phyloP scores from a whole-genome alignment of 2,113 vertebrate genomes.

The Cyphomyrus discorhynchus region DNA sequence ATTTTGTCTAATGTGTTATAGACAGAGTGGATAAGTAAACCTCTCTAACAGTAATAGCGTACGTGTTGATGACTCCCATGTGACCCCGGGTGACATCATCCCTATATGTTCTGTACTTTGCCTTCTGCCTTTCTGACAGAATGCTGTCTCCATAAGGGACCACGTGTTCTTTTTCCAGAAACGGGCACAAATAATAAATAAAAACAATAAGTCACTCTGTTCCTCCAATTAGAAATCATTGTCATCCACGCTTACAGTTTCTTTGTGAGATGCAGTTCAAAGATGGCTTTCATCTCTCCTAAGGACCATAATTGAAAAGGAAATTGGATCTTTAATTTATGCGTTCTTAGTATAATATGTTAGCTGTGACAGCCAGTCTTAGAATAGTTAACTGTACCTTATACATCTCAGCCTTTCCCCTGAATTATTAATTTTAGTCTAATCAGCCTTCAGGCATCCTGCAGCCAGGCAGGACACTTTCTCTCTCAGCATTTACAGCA shows the following conservation, averaged over 20 bases:
- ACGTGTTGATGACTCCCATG: neutral
- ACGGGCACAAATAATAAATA: neutral
- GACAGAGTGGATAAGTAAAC: neutral
- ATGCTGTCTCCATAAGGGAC: neutral
- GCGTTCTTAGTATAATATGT: slow-evolving; percentile 14
- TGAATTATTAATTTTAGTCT: slow-evolving; percentile 50
- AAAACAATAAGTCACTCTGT: neutral
- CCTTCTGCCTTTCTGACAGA: neutral
- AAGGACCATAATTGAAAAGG: slow-evolving; percentile 18
- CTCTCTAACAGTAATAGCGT: neutral
- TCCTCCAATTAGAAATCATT: neutral
- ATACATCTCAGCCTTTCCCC: slow-evolving; percentile 25
- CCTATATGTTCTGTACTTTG: neutral
- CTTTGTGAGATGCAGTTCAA: slow-evolving; percentile 7
- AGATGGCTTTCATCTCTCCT: neutral
- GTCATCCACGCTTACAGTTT: neutral
- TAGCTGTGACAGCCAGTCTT: slow-evolving; percentile 6
- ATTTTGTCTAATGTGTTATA: neutral
- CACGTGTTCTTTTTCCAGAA: too few relatives aligned
- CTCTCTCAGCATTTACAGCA: slow-evolving; percentile 36
- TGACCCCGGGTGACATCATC: neutral
- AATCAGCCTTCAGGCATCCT: slow-evolving; percentile 44
- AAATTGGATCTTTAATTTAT: slow-evolving; percentile 18
- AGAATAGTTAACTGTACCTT: slow-evolving; percentile 39
- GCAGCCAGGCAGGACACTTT: slow-evolving; percentile 32